These are phyloP conservation scores for Hippasteria phrygiana DNA, from an alignment of 53 echinoderm and acorn worm genomes.

Conservation along the genomic window DNA sequence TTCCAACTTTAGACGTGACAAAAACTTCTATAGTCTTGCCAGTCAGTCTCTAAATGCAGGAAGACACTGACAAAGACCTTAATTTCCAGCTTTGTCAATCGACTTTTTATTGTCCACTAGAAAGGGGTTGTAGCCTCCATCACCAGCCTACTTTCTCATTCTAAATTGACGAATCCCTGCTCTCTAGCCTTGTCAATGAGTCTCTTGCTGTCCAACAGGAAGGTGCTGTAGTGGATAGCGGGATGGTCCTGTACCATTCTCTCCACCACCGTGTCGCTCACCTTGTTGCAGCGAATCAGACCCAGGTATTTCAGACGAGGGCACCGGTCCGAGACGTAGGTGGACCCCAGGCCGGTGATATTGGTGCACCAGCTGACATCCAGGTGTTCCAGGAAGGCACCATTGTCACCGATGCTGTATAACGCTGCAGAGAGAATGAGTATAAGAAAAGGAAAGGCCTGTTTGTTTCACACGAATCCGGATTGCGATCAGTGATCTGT, in stretches of 20 bases:
- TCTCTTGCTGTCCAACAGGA: conserved; percentile 73
- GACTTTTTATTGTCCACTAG: too few relatives aligned
- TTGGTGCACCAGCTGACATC: conserved; percentile 72
- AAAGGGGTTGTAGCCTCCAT: conserved; percentile 1
- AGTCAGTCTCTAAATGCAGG: too few relatives aligned
- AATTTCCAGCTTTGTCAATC: too few relatives aligned
- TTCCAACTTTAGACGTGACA: too few relatives aligned
- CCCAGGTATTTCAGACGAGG: conserved; percentile 71
- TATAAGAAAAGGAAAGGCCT: background rate
- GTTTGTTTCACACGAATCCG: too few relatives aligned
- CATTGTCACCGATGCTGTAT: conserved; percentile 63
- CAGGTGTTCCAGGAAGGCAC: conserved; percentile 54
- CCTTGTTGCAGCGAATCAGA: conserved; percentile 67
- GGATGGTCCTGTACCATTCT: conserved; percentile 56
- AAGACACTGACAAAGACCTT: too few relatives aligned
- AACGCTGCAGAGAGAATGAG: conserved; percentile 44
- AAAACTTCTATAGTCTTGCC: too few relatives aligned
- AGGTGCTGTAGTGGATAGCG: conserved; percentile 74
- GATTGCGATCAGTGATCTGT: too few relatives aligned
- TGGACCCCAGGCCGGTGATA: conserved; percentile 59
- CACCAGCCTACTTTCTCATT: conserved; percentile 5
- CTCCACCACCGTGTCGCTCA: conserved; percentile 58
- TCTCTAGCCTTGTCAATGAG: conserved; percentile 65
- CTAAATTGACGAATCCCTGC: conserved; percentile 48
- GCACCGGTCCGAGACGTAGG: conserved; percentile 62